Percentiles rank a stretch among this genome's conserved stretches.
These are phyloP conservation scores for Hemicordylus capensis DNA, from an alignment of 2,113 vertebrate species.

Conservation along the genomic window DNA sequence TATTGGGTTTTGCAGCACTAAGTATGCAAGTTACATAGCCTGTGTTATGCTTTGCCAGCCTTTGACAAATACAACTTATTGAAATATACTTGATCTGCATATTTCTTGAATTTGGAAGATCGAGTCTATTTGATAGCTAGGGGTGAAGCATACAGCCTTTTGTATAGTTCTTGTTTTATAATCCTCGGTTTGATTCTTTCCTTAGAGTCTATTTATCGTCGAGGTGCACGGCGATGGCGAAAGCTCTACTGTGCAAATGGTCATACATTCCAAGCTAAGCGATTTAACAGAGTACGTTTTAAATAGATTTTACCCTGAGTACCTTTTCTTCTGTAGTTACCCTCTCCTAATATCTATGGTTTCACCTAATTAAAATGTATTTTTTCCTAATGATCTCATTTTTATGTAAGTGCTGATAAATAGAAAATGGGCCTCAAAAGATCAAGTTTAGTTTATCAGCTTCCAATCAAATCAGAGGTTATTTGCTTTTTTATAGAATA, in stretches of 20 bases:
- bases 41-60: neutral
- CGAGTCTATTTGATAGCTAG: neutral
- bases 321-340: neutral
- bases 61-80: neutral
- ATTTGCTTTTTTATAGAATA: slow-evolving; percentile 22
- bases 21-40: neutral
- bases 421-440: neutral
- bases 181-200: slow-evolving; percentile 24
- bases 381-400: slow-evolving; percentile 8
- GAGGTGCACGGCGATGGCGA: slow-evolving; percentile 96
- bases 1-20: neutral
- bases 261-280: slow-evolving; percentile 98
- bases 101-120: neutral
- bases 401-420: neutral
- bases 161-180: neutral
- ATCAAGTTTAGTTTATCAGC: neutral
- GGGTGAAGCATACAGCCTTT: neutral
- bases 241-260: slow-evolving; percentile 98
- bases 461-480: neutral
- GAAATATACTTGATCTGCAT: neutral
- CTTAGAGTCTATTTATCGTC: slow-evolving; percentile 97
- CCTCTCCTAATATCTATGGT: slow-evolving; percentile 40
- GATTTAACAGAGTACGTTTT: slow-evolving; percentile 93
- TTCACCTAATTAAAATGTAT: slow-evolving; percentile 20
- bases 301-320: neutral